These are phyloP conservation scores for Tamandua tetradactyla DNA, from an alignment of 2,797 vertebrate genomes.

Conservation along the genomic window DNA sequence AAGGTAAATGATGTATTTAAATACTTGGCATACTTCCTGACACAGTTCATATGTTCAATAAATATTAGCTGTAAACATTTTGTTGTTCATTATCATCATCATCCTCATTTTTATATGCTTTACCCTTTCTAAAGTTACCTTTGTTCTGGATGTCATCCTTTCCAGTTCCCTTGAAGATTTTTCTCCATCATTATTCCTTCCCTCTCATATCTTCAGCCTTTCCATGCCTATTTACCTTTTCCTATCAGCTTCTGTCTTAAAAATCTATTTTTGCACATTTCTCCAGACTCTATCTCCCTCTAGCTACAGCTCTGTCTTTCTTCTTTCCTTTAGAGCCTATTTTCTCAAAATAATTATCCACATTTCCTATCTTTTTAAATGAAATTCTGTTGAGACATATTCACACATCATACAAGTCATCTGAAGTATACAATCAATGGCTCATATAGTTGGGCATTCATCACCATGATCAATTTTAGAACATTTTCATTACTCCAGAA, in stretches of 20 bases:
- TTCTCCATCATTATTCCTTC: too few species aligned
- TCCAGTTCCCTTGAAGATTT: neutral
- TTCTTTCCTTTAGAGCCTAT: neutral
- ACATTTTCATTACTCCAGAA: too few species aligned
- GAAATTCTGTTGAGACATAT: too few species aligned
- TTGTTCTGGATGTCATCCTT: neutral
- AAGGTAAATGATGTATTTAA: slow-evolving; percentile 15
- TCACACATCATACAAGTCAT: too few species aligned
- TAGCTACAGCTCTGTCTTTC: neutral
- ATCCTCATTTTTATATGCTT: neutral
- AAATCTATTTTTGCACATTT: neutral
- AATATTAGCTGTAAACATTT: neutral
- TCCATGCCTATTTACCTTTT: neutral
- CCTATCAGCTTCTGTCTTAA: neutral
- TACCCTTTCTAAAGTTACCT: slow-evolving; percentile 24
- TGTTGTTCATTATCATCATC: neutral
- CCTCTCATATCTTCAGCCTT: neutral
- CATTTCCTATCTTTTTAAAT: too few species aligned
- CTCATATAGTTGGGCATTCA: too few species aligned
- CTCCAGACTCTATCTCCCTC: neutral
- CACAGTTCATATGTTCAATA: slow-evolving; percentile 5
- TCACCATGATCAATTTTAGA: too few species aligned
- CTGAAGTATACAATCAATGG: too few species aligned
- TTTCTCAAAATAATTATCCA: neutral
- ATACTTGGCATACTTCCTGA: neutral